Percentiles rank a stretch among this genome's conserved stretches.
phyloP scores from a whole-genome alignment of 2,888 invertebrate species.

The Lasioglossum oenotherae region DNA sequence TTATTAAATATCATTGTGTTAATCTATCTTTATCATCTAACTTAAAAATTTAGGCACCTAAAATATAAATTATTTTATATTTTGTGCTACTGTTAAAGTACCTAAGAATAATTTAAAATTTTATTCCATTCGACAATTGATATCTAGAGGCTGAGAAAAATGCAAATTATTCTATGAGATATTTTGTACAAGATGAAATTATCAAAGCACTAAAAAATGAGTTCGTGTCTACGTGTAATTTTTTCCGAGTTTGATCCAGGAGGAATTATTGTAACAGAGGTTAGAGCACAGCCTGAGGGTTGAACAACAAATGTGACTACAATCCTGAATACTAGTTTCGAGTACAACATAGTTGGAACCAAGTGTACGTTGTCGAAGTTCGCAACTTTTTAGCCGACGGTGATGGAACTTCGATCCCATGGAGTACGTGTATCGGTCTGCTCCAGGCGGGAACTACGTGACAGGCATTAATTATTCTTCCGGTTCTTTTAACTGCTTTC shows the following conservation, averaged over 20 bases:
- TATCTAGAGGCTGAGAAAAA: neutral
- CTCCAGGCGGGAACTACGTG: slow-evolving; percentile 28
- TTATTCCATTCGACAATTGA: too few relatives aligned
- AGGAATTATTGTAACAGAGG: neutral
- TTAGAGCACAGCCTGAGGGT: neutral
- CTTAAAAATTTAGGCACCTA: neutral
- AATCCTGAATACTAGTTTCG: neutral
- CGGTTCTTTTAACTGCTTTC: slow-evolving; percentile 29
- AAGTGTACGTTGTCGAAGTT: slow-evolving; percentile 10
- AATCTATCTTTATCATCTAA: too few relatives aligned
- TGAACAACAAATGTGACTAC: neutral
- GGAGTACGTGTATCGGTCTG: slow-evolving; percentile 23
- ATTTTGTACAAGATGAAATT: neutral
- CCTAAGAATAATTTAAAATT: too few relatives aligned
- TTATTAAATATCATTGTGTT: too few relatives aligned
- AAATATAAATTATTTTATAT: neutral
- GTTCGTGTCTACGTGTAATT: neutral
- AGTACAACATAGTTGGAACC: neutral
- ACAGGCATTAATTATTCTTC: slow-evolving; percentile 43
- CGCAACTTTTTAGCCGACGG: neutral
- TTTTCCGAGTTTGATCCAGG: neutral
- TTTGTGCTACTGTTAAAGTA: too few relatives aligned
- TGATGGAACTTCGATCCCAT: slow-evolving; percentile 10
- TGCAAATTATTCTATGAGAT: neutral
- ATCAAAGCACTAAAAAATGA: neutral